These are phyloP conservation scores for Callipepla californica DNA, from an alignment of 2,113 vertebrate genomes.

Conservation along the genomic window DNA sequence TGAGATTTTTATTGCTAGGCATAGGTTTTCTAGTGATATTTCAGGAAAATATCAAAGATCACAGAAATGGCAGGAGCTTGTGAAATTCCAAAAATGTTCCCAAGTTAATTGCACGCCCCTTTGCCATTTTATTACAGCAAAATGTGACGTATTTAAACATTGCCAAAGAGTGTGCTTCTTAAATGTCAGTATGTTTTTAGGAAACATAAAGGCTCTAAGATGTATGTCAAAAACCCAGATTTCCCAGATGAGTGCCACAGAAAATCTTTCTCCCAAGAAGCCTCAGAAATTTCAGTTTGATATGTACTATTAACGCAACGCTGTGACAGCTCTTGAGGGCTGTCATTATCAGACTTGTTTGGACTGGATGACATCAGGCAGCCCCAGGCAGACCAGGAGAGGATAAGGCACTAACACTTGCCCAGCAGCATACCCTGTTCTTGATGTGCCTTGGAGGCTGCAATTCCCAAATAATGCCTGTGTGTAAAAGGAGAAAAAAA, in stretches of 20 bases:
- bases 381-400: background rate
- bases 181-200: conserved; percentile 53
- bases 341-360: conserved; percentile 27
- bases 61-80: conserved; percentile 33
- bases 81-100: conserved; percentile 33
- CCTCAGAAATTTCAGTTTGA: conserved; percentile 26
- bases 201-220: conserved; percentile 20
- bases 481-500: background rate
- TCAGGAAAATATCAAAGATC: conserved; percentile 62
- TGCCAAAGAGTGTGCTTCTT: conserved; percentile 26
- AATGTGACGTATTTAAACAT: conserved; percentile 11
- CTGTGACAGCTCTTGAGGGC: background rate
- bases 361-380: background rate
- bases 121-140: conserved; percentile 34
- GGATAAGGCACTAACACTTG: background rate
- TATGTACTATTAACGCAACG: background rate
- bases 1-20: conserved; percentile 21
- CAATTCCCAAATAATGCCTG: background rate
- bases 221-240: background rate
- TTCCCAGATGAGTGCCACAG: background rate
- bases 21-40: conserved; percentile 25
- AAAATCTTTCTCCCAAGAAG: conserved; percentile 14
- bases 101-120: conserved; percentile 46
- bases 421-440: background rate
- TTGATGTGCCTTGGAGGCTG: background rate